Base-by-base conservation (phyloP, 2,888 invertebrate species). In the Netelia inedita region DNA sequence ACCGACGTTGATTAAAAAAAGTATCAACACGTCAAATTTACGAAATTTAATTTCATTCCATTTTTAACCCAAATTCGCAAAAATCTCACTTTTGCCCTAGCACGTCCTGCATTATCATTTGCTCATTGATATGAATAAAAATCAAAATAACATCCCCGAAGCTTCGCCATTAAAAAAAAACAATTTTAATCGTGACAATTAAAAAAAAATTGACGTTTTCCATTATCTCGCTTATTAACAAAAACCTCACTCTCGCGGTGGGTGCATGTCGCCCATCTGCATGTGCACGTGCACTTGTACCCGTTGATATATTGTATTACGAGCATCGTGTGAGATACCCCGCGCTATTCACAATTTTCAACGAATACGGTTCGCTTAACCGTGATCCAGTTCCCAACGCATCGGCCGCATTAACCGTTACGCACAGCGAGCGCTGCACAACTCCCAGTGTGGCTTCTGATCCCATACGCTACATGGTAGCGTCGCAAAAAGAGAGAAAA, bases 301-400 rank as follows among this genome's bases (percentile, higher is more conserved):
- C 16, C 21, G 35, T 46, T 10, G 35, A 43, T 53, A 28, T 28
- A 59, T 16, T 21, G 16, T 71, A 65, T 41, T 59, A 79, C 50
- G 28, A 19, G 35, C 16, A 72, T 19, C 2, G 41, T 61, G 65
- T 65, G 59, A 74, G 76, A 66, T 68, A 73, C 80, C 80, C 53
- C 28, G 66, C 68, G 73, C 68, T 84, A 84, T 80, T 80, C 84
- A 84, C 81, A 73, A 84, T 81, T 81, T 72, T 53, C 55, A 28
- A 78, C 78, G 81, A 84, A 81, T 81, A 84, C 74, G 81, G 78
- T 81, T 81, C 79, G 85, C 65, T 82, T 85, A 82, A 85, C 82
- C 82, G 82, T 85, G 87, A 87, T 87, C 87, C 85, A 87, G 85
- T 87, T 87, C 87, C 85, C 87, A 87, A 85, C 83, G 79, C 79